These are phyloP conservation scores for Trachelus tabidus DNA, from an alignment of 2,888 invertebrate genomes.

Conservation along the genomic window DNA sequence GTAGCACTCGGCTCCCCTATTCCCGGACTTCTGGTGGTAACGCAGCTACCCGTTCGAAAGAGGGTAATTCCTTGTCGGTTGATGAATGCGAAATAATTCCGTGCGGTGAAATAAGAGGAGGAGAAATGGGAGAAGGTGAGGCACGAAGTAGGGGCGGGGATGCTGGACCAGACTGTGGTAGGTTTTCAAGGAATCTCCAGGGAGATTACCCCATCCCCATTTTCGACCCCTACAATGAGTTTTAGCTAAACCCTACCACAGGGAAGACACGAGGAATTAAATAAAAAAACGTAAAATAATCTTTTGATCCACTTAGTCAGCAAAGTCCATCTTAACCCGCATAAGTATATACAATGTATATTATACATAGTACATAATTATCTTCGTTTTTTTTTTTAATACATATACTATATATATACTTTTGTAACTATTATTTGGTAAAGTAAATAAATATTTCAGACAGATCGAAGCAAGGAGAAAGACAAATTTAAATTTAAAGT, in stretches of 20 bases:
- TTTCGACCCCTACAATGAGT: not conserved
- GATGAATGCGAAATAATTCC: slow-evolving; percentile 16
- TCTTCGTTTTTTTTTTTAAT: too few relatives aligned
- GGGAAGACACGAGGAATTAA: not conserved
- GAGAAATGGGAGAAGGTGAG: not conserved
- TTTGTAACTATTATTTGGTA: too few relatives aligned
- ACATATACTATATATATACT: too few relatives aligned
- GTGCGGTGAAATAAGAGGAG: slow-evolving; percentile 4
- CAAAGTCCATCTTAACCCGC: too few relatives aligned
- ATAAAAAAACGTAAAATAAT: not conserved
- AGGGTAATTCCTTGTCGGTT: slow-evolving; percentile 15
- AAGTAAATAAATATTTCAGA: too few relatives aligned
- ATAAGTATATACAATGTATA: too few relatives aligned
- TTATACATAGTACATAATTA: too few relatives aligned
- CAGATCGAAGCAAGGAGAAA: too few relatives aligned
- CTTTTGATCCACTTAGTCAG: not conserved
- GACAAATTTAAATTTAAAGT: not conserved
- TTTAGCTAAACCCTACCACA: not conserved
- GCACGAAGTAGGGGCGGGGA: not conserved
- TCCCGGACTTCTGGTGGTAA: not conserved
- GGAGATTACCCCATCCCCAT: not conserved
- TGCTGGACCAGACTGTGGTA: not conserved
- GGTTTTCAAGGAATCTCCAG: not conserved
- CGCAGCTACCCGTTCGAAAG: slow-evolving; percentile 6
- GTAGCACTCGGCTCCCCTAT: not conserved